These are phyloP conservation scores for Linnaemya vulpina DNA, from an alignment of 2,888 invertebrate genomes.

Conservation along the genomic window DNA sequence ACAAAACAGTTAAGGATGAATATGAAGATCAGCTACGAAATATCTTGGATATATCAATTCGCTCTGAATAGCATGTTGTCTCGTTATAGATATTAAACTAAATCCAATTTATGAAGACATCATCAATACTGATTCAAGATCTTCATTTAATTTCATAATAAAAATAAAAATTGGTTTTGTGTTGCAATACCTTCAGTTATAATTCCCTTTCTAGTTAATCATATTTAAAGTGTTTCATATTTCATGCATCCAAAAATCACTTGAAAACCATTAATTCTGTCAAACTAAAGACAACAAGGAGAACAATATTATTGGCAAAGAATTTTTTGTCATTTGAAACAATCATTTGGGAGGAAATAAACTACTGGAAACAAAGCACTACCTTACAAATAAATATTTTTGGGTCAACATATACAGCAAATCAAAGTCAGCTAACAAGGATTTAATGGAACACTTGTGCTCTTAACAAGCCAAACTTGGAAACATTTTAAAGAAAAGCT, in stretches of 20 bases:
- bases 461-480: slow-evolving; percentile 24
- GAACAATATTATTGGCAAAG: slow-evolving; percentile 8
- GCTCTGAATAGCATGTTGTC: no score
- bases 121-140: no score
- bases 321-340: slow-evolving; percentile 64
- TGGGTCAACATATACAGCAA: slow-evolving; percentile 5
- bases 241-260: slow-evolving; percentile 52
- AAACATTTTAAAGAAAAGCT: slow-evolving; percentile 39
- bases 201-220: slow-evolving; percentile 34
- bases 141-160: no score
- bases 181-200: slow-evolving; percentile 24
- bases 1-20: no score
- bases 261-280: slow-evolving; percentile 53
- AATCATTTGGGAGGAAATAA: slow-evolving; percentile 56
- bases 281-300: slow-evolving; percentile 13
- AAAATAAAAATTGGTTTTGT: no score
- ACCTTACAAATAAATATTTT: slow-evolving; percentile 33
- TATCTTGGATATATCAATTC: no score
- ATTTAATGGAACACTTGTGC: slow-evolving; percentile 72
- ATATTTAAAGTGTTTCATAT: slow-evolving; percentile 25
- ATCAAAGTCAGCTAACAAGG: slow-evolving; percentile 33
- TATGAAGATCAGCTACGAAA: no score
- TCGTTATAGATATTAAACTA: no score
- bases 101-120: no score
- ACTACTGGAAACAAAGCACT: slow-evolving; percentile 39